Evolutionary conservation across 2,888 invertebrate species (phyloP).

Genomic region (Neoitamus cyanurus): DNA sequence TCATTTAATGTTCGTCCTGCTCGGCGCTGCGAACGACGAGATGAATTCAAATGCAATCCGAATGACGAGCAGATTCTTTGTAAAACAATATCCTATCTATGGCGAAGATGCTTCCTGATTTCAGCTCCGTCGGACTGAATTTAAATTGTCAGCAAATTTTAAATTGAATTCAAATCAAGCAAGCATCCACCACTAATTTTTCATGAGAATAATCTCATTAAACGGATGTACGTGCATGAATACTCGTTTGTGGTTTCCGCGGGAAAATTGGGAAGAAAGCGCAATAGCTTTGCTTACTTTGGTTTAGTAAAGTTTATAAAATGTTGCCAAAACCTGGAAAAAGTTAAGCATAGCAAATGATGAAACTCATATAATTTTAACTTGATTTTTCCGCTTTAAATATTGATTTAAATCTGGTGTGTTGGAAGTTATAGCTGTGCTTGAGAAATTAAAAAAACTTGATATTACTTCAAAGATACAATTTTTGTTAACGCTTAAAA

Average conservation of each 20-base stretch:
- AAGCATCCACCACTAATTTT: not conserved
- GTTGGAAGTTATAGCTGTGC: too few species aligned
- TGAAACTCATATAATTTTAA: too few species aligned
- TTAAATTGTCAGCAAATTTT: slow-evolving; percentile 41
- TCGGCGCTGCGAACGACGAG: not conserved
- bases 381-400: too few species aligned
- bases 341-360: too few species aligned
- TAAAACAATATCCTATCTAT: slow-evolving; percentile 5
- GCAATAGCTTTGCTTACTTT: too few species aligned
- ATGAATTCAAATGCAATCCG: slow-evolving; percentile 14
- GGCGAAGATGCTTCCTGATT: not conserved
- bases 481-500: too few species aligned
- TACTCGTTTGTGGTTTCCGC: not conserved
- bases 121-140: slow-evolving; percentile 37
- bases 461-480: too few species aligned
- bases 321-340: too few species aligned
- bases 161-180: not conserved
- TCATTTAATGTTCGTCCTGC: not conserved
- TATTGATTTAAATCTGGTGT: too few species aligned
- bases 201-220: not conserved
- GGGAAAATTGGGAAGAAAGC: not conserved
- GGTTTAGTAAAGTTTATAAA: too few species aligned
- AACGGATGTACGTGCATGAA: not conserved
- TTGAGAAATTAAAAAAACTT: too few species aligned
- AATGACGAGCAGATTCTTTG: slow-evolving; percentile 3